These are phyloP conservation scores for Aporophyla lueneburgensis DNA, from an alignment of 2,888 invertebrate genomes.

Conservation along the genomic window DNA sequence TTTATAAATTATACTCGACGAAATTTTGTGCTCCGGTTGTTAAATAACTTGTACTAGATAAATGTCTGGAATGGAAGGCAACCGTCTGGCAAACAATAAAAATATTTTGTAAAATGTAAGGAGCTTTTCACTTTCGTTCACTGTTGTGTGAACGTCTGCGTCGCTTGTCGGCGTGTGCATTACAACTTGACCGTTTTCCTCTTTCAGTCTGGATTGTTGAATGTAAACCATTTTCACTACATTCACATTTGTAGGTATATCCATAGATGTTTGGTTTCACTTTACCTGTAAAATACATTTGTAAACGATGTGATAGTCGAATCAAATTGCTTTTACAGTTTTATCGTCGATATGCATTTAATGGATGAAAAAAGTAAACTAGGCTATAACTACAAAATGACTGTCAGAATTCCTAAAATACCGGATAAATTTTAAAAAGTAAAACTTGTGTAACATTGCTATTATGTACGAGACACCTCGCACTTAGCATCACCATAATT, in stretches of 20 bases:
- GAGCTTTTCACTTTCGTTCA: slow-evolving; percentile 38
- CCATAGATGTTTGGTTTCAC: slow-evolving; percentile 24
- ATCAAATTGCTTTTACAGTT: background rate
- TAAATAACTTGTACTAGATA: slow-evolving; percentile 64
- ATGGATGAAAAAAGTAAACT: background rate
- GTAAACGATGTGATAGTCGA: background rate
- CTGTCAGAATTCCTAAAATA: background rate
- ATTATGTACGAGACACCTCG: slow-evolving; percentile 16
- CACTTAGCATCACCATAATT: slow-evolving; percentile 54
- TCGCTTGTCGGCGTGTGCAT: slow-evolving; percentile 40
- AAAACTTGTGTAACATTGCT: slow-evolving; percentile 6
- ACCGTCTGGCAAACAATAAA: slow-evolving; percentile 50
- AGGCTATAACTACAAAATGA: background rate
- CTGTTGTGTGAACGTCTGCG: slow-evolving; percentile 44
- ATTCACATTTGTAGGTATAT: slow-evolving; percentile 22
- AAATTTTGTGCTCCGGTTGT: slow-evolving; percentile 61
- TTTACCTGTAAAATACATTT: slow-evolving; percentile 30
- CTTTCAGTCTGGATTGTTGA: slow-evolving; percentile 27
- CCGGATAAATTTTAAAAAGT: background rate
- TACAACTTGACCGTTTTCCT: slow-evolving; percentile 47
- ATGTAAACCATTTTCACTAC: slow-evolving; percentile 32
- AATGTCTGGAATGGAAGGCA: slow-evolving; percentile 49
- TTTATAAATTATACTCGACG: slow-evolving; percentile 74
- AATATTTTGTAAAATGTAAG: slow-evolving; percentile 49
- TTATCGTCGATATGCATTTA: background rate